Percentiles rank a stretch among this genome's conserved stretches.
These are phyloP conservation scores for Plutella xylostella DNA, from an alignment of 2,888 invertebrate species.

Conservation along the genomic window DNA sequence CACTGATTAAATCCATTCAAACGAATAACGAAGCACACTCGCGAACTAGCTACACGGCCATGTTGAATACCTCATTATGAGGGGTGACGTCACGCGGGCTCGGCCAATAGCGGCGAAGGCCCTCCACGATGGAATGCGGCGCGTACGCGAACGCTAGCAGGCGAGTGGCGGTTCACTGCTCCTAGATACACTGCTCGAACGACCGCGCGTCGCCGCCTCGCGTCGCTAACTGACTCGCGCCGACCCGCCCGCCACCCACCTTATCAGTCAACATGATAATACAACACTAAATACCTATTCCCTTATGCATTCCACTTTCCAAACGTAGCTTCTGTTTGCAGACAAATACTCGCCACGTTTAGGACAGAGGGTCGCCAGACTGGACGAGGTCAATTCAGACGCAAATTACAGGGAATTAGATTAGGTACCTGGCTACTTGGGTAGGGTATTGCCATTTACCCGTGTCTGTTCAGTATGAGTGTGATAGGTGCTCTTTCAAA, in stretches of 20 bases:
- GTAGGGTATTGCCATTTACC: too few relatives aligned
- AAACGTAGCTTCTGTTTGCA: conserved; percentile 56
- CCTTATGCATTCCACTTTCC: conserved; percentile 58
- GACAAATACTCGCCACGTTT: too few relatives aligned
- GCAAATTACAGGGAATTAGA: too few relatives aligned
- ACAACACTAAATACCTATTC: conserved; percentile 59
- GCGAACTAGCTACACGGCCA: conserved; percentile 82
- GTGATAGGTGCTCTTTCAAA: too few relatives aligned
- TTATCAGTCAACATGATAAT: conserved; percentile 71
- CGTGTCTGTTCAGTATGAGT: too few relatives aligned
- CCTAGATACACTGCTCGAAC: conserved; percentile 32
- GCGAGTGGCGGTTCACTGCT: conserved; percentile 45
- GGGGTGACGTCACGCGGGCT: conserved; percentile 82
- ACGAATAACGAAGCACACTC: conserved; percentile 75
- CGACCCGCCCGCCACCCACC: conserved; percentile 53
- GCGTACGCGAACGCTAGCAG: conserved; percentile 61
- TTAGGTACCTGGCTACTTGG: too few relatives aligned
- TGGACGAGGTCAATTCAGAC: too few relatives aligned
- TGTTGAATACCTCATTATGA: conserved; percentile 89
- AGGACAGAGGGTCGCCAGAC: too few relatives aligned
- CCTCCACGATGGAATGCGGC: conserved; percentile 70
- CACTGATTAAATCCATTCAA: conserved; percentile 82
- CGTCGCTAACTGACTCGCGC: conserved; percentile 59
- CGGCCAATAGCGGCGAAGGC: conserved; percentile 73
- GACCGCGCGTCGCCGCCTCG: conserved; percentile 67